Base-by-base conservation (phyloP, 2,113 vertebrate species). In the Litocranius walleri region DNA sequence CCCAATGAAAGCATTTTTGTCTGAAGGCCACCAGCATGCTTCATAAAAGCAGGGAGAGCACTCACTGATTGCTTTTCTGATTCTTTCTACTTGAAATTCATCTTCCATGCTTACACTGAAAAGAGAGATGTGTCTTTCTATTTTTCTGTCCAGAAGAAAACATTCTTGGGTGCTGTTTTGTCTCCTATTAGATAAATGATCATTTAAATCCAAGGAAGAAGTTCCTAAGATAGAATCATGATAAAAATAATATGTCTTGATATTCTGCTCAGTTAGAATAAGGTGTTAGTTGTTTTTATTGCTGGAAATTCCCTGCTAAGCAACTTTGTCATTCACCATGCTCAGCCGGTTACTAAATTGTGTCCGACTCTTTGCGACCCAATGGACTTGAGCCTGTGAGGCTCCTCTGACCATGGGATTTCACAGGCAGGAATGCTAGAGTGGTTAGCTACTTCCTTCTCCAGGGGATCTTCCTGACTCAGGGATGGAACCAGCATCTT, bases 101-200 rank as follows among this genome's bases (percentile, higher is more conserved):
- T 83, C 29, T 94, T 52, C 67, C 6, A 62, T 57, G 43, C 23
- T 97, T 84, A 87, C 13, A 1, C 7, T 82, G 30, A 36, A 87
- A 94, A 91, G 80, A 62, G 40, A 96, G 45, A 81, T 9, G 4
- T 19, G n/a, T 40, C 64, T 64, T 96, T 90, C 36, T 67, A 59
- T 95, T 92, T 94, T 84, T 96, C 91, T 78, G 54, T 93, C 78
- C 48, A 45, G 86, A 92, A 83, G 67, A 45, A 89, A 77, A 96
- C 8, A 91, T 62, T 85, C 7, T 88, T 43, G 27, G 77, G 33
- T 11, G 13, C 1, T 19, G 62, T 83, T 11, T 59, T 89, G 23
- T 83, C 77, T 83, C 25, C 21, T 36, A 29, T 62, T 88, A 54
- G 50, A 88, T 62, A 87, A 96, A 86, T 50, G 78, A 85, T 95